Evolutionary conservation across 2,888 invertebrate species (phyloP), one percentile per base, ranked within the genome.

Genomic region (Eustalomyia histrio): DNA sequence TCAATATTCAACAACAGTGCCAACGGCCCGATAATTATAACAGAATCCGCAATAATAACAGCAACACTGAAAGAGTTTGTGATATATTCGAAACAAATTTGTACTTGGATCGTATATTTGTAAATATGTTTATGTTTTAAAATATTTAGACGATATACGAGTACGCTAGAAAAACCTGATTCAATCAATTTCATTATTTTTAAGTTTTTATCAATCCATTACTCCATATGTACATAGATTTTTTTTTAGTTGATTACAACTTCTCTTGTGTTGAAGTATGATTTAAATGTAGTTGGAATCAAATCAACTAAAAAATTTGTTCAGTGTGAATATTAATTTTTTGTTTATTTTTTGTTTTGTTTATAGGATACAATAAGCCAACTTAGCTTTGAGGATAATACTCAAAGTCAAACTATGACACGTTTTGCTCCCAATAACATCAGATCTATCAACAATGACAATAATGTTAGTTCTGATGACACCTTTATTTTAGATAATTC

Each of bases 61-160:
- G 12, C 12, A 78, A 67, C 7, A 18, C 39, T 29, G 47, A 67
- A 79, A 86, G 80, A 84, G 85, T 64, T 81, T 85, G 84, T 85
- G 87, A 88, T 86, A 87, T 87, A 79, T 85, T 88, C 81, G 87
- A 76, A 80, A 85, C 83, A 78, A 87, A 87, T 73, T 84, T 89
- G 85, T 87, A 89, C 84, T 87, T 89, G 85, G 79, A 83, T 69
- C 85, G 88, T 76, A 85, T 88, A 82, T 88, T 88, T 84, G 88
- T 88, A 88, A 84, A 71, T 83, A 47, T 47, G 4, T 35, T 63
- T 43, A 0, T 50, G 33, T 14, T 5, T 47, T 47, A 1, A 6
- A 29, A 29, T 1, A 29, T 4, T 29, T 29, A 1, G 3, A n/a
- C 14, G n/a, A n/a, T 12, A 39, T 39, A 47, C 6, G 5, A 47